Evolutionary conservation across 2,113 vertebrate genomes (phyloP).

Genomic region (Xerus inauris): DNA sequence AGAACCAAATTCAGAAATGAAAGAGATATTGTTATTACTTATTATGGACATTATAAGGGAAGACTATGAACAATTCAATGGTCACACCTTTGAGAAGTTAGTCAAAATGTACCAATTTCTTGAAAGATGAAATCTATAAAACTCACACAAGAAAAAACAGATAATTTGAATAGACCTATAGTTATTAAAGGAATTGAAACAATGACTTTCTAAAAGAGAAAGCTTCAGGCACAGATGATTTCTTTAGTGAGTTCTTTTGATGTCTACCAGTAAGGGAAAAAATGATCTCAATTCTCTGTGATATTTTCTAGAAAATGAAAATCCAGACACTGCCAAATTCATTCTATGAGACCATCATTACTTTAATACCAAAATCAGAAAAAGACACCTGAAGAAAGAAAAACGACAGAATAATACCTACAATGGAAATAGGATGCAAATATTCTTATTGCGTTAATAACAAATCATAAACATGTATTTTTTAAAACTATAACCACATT

Average conservation of each 20-base stretch:
- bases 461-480: neutral
- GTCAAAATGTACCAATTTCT: neutral
- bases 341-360: neutral
- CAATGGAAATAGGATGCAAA: neutral
- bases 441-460: neutral
- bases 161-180: neutral
- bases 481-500: neutral
- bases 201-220: slow-evolving; percentile 5
- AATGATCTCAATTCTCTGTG: neutral
- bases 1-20: neutral
- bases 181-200: neutral
- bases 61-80: neutral
- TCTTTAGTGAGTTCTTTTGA: neutral
- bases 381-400: neutral
- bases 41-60: neutral
- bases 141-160: neutral
- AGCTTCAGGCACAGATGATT: neutral
- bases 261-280: neutral
- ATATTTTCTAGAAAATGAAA: slow-evolving; percentile 12
- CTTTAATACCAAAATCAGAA: slow-evolving; percentile 14
- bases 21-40: neutral
- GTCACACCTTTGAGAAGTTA: neutral
- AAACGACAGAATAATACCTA: neutral
- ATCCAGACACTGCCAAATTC: neutral
- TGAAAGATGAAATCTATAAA: slow-evolving; percentile 16